Conservation (phyloP, 1,140 invertebrate genomes). For the Caenorhabditis briggsae region DNA sequence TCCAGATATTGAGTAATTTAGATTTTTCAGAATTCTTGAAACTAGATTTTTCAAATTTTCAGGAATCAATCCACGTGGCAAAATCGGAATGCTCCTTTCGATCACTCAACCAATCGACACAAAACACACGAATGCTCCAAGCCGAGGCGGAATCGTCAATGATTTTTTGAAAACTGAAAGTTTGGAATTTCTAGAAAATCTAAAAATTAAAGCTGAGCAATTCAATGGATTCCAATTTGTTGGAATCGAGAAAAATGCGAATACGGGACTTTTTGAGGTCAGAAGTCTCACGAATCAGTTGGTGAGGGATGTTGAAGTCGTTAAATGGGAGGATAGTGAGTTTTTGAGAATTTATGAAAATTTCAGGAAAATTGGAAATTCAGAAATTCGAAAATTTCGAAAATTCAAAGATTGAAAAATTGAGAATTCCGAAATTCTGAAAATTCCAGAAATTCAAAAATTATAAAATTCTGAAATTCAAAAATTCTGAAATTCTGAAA, state of each 20-base stretch:
- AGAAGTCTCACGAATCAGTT: conserved; percentile 61
- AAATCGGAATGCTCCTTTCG: conserved; percentile 69
- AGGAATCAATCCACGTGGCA: conserved; percentile 63
- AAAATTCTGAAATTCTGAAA: too few relatives aligned
- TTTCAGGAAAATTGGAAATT: neutral
- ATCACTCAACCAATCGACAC: conserved; percentile 66
- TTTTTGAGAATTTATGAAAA: too few relatives aligned
- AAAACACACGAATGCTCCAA: conserved; percentile 56
- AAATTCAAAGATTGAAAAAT: too few relatives aligned
- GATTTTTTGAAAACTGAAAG: conserved; percentile 59
- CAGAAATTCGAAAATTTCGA: too few relatives aligned
- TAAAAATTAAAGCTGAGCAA: conserved; percentile 28
- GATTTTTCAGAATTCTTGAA: too few relatives aligned
- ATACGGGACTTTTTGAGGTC: conserved; percentile 53
- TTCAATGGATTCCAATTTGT: conserved; percentile 71
- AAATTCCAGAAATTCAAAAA: too few relatives aligned
- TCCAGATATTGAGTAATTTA: too few relatives aligned
- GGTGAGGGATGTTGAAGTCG: conserved; percentile 57
- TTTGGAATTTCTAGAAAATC: conserved; percentile 63
- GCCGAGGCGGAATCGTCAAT: conserved; percentile 60
- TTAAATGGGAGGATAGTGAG: conserved; percentile 62
- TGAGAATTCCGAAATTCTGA: too few relatives aligned
- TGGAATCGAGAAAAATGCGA: conserved; percentile 57
- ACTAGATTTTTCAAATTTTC: too few relatives aligned
- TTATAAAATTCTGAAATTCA: too few relatives aligned